Evolutionary conservation across 2,888 invertebrate genomes (phyloP).

Genomic region (Diarsia dahlii): DNA sequence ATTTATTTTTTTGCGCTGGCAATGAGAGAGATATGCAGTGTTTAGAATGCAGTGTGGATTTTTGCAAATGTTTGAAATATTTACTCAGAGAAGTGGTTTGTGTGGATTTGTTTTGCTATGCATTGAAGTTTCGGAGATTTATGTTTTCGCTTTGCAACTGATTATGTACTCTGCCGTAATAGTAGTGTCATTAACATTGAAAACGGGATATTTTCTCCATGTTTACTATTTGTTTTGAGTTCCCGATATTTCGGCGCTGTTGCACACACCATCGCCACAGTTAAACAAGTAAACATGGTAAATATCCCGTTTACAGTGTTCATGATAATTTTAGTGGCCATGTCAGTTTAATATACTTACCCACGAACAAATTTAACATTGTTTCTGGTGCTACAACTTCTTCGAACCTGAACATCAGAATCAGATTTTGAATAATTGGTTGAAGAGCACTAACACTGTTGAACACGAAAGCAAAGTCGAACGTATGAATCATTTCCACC

Average conservation of each 20-base stretch:
- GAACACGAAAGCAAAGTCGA: not conserved
- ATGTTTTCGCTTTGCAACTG: not conserved
- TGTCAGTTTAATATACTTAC: too few relatives aligned
- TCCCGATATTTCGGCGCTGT: too few relatives aligned
- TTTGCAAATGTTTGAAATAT: slow-evolving; percentile 40
- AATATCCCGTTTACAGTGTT: too few relatives aligned
- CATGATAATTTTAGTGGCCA: too few relatives aligned
- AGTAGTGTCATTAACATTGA: too few relatives aligned
- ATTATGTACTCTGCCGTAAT: not conserved
- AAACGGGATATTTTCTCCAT: too few relatives aligned
- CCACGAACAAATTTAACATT: not conserved
- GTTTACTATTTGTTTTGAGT: too few relatives aligned
- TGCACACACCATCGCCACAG: too few relatives aligned
- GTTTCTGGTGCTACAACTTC: not conserved
- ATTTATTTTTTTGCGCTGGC: slow-evolving; percentile 37
- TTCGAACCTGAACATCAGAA: not conserved
- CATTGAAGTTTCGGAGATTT: slow-evolving; percentile 20
- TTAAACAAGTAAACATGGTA: too few relatives aligned
- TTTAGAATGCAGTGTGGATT: slow-evolving; percentile 36
- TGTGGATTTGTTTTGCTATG: slow-evolving; percentile 17
- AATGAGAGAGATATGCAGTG: slow-evolving; percentile 26
- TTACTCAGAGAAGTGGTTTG: slow-evolving; percentile 34
- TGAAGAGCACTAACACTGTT: not conserved
- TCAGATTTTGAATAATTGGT: not conserved
- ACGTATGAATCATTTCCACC: not conserved